Base-by-base conservation (phyloP, 2,797 vertebrate genomes). In the Muraenolepis orangiensis region DNA sequence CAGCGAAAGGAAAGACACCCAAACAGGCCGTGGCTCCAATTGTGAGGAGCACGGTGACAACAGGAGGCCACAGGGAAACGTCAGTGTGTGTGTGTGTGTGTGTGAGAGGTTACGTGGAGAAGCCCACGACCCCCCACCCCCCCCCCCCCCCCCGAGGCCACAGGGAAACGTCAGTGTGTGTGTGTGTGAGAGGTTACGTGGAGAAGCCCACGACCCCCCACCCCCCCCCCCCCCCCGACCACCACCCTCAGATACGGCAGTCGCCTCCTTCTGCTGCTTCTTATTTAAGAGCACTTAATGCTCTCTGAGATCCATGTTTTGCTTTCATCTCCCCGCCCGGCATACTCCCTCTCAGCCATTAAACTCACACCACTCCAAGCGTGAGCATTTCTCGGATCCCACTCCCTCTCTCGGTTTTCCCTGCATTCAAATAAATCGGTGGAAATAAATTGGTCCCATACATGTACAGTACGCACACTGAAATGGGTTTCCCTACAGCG, bases 311-410 rank as follows among this genome's bases (percentile, higher is more conserved):
- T 80, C 74, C 51, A 57, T 67, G 82, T 75, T n/a, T n/a, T 46
- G 57, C 79, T 84, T 83, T 85, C 71, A 82, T 85, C 70, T 83
- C 74, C 72, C 79, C n/a, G n/a, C 69, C 57, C 79, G 72, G 61
- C 81, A 67, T 78, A 79, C 78, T 80, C 76, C 76, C 81, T 73
- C 80, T 80, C 67, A 75, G 57, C 66, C 73, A 72, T 85, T 87
- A 81, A 85, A 79, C 78, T 85, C 75, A 77, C 72, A 72, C 40
- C 74, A 78, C 86, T 88, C 90, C 79, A 87, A 80, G 82, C 67
- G 70, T 78, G 68, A 18, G 6, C 66, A 77, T 46, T 31, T 81
- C 80, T 82, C 64, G 68, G 4, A 31, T n/a, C n/a, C n/a, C 73
- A 74, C 36, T 79, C 69, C 77, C 61, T 13, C 70, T 38, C 46